phyloP scores from a whole-genome alignment of 2,888 invertebrate species.

The Ellobium chinense region DNA sequence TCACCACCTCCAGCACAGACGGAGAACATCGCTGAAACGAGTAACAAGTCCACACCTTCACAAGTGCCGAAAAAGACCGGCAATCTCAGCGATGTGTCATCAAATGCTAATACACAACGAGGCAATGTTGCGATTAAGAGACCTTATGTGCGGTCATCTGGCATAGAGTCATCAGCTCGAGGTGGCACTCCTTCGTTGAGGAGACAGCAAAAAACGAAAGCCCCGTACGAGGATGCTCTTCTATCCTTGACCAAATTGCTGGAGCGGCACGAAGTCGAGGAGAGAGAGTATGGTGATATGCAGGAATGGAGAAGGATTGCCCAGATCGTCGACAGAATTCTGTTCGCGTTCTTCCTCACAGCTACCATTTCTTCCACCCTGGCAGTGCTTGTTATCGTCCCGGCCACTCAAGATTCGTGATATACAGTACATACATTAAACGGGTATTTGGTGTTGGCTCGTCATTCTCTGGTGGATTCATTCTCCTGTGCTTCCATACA shows the following conservation, averaged over 20 bases:
- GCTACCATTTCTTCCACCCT: constrained; percentile 80
- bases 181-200: neutral
- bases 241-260: constrained; percentile 79
- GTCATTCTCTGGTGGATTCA: no score
- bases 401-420: constrained; percentile 64
- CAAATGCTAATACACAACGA: neutral
- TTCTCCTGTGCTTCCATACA: no score
- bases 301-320: constrained; percentile 82
- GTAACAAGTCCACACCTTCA: neutral
- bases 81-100: constrained; percentile 50
- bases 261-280: constrained; percentile 79
- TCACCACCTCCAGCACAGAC: neutral
- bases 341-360: constrained; percentile 82
- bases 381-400: constrained; percentile 81
- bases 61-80: neutral
- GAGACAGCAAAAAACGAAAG: neutral
- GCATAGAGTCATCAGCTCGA: neutral
- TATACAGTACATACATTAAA: neutral
- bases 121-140: neutral
- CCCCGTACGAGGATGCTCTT: constrained; percentile 79
- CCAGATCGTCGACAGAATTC: constrained; percentile 80
- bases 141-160: neutral
- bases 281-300: constrained; percentile 78
- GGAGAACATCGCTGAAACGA: neutral
- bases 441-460: no score